Conservation (phyloP, 2,797 vertebrate genomes). For the Channa striata region DNA sequence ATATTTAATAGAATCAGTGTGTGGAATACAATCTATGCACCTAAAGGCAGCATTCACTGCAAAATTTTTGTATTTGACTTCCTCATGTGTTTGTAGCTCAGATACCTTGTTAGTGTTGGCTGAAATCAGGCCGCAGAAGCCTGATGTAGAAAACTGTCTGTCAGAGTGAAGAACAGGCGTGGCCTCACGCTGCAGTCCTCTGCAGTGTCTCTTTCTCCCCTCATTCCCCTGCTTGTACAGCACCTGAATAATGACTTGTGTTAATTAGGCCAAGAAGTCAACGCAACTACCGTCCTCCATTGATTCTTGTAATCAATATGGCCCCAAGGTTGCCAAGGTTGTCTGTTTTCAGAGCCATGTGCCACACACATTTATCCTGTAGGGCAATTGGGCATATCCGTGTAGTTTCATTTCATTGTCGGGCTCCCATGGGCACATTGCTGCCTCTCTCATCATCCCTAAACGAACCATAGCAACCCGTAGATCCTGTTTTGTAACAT, state of each 20-base stretch:
- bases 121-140: slow-evolving; percentile 11
- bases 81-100: slow-evolving; percentile 9
- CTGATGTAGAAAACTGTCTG: slow-evolving; percentile 28
- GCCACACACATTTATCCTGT: background rate
- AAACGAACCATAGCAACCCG: slow-evolving; percentile 53
- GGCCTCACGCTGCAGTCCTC: slow-evolving; percentile 72
- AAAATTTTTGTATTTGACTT: slow-evolving; percentile 15
- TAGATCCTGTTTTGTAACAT: slow-evolving; percentile 19
- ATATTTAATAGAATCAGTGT: slow-evolving; percentile 7
- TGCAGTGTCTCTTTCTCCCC: slow-evolving; percentile 56
- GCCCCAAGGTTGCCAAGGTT: slow-evolving; percentile 30
- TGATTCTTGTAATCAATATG: slow-evolving; percentile 71
- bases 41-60: slow-evolving; percentile 10
- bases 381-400: background rate
- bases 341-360: slow-evolving; percentile 15
- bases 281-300: slow-evolving; percentile 69
- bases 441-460: slow-evolving; percentile 20
- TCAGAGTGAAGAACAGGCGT: slow-evolving; percentile 63
- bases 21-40: background rate
- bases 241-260: slow-evolving; percentile 65
- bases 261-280: slow-evolving; percentile 73
- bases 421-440: slow-evolving; percentile 3
- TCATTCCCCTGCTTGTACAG: slow-evolving; percentile 31
- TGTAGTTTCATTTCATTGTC: slow-evolving; percentile 33
- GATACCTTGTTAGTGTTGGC: background rate